phyloP scores from a whole-genome alignment of 2,113 vertebrate genomes.

The Elachura formosa region DNA sequence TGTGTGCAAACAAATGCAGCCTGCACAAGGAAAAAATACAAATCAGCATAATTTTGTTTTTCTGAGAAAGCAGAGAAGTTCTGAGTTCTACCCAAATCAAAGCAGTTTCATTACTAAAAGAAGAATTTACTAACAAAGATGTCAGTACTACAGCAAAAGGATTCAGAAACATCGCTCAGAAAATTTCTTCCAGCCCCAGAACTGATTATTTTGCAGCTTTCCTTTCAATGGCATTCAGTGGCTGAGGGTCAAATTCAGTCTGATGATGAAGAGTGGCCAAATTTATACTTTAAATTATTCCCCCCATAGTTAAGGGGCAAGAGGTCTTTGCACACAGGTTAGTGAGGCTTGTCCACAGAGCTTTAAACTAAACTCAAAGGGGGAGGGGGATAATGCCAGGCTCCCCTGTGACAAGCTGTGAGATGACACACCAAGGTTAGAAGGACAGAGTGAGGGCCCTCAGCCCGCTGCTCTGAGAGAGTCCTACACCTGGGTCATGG shows the following conservation, averaged over 20 bases:
- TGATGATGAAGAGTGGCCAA: not conserved
- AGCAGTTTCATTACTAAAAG: not conserved
- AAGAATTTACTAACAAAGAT: not conserved
- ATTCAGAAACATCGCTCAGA: not conserved
- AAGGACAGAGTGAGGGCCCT: not conserved
- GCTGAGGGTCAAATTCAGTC: not conserved
- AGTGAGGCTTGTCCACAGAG: accelerated
- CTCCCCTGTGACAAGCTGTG: not conserved
- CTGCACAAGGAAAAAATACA: slow-evolving; percentile 1
- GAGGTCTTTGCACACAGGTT: not conserved
- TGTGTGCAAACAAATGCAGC: slow-evolving; percentile 55
- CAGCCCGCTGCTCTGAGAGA: not conserved
- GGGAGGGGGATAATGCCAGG: not conserved
- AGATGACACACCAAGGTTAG: not conserved
- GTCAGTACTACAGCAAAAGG: not conserved
- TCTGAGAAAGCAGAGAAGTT: not conserved
- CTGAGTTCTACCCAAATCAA: not conserved
- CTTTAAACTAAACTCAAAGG: not conserved
- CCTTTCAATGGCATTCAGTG: not conserved
- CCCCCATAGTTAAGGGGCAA: not conserved
- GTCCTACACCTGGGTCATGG: not conserved
- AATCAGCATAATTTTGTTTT: slow-evolving; percentile 21
- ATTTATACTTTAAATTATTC: not conserved
- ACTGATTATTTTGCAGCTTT: not conserved
- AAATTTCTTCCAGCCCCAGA: not conserved